These are phyloP conservation scores for Eueremaeus valkanovi DNA, from an alignment of 2,888 invertebrate species.

Conservation along the genomic window DNA sequence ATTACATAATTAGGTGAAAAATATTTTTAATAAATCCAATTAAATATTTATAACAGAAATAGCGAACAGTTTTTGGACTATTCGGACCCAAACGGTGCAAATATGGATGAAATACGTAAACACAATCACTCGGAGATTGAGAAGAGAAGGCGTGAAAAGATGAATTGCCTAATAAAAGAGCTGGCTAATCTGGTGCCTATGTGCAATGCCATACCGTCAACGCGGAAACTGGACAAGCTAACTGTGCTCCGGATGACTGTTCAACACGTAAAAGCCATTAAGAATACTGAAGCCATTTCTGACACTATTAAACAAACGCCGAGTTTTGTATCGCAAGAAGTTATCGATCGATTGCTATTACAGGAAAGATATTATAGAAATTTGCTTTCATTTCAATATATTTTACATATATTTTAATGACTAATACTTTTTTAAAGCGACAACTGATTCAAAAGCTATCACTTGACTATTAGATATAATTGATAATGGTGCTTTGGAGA, in stretches of 20 bases:
- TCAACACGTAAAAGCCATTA: conserved; percentile 76
- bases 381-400: too few species aligned
- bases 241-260: conserved; percentile 86
- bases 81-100: not conserved
- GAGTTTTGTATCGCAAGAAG: conserved; percentile 76
- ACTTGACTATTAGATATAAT: too few species aligned
- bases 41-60: too few species aligned
- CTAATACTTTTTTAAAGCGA: too few species aligned
- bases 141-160: conserved; percentile 87
- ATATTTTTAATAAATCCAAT: too few species aligned
- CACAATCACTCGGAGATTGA: conserved; percentile 97
- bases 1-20: too few species aligned
- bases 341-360: conserved; percentile 77
- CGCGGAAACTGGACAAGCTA: conserved; percentile 85
- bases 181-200: conserved; percentile 84
- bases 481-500: too few species aligned
- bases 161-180: conserved; percentile 92
- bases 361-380: conserved; percentile 56
- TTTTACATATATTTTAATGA: too few species aligned
- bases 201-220: conserved; percentile 75
- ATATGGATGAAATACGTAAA: conserved; percentile 55
- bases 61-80: too few species aligned
- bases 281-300: conserved; percentile 50
- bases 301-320: conserved; percentile 73
- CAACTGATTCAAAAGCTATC: too few species aligned